Percentiles rank a stretch among this genome's conserved stretches.
phyloP scores from a whole-genome alignment of 2,888 invertebrate species.

The Andrena minutula region DNA sequence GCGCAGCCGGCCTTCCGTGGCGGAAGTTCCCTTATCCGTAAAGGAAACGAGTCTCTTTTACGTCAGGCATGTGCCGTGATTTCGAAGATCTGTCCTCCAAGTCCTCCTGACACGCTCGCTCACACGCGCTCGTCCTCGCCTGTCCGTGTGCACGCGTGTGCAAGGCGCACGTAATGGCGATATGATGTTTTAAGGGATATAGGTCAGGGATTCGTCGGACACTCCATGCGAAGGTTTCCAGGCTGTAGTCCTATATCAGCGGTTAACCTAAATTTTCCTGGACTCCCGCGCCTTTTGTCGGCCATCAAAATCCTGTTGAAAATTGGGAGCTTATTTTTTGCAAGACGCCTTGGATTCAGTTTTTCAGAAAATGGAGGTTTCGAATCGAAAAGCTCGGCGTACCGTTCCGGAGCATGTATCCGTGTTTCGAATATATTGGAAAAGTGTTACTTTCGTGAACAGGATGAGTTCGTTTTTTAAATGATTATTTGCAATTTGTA shows the following conservation, averaged over 20 bases:
- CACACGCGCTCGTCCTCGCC: not conserved
- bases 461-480: too few relatives aligned
- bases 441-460: too few relatives aligned
- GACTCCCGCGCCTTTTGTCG: constrained; percentile 38
- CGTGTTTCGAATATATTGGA: too few relatives aligned
- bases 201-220: constrained; percentile 72
- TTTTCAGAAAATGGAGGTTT: not conserved
- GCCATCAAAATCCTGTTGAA: constrained; percentile 37
- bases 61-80: constrained; percentile 43
- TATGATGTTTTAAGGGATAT: constrained; percentile 73
- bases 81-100: constrained; percentile 39
- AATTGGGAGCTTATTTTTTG: constrained; percentile 25
- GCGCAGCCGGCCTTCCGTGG: constrained; percentile 47
- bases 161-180: constrained; percentile 59
- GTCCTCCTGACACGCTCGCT: not conserved
- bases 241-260: constrained; percentile 55
- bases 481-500: too few relatives aligned
- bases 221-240: constrained; percentile 56
- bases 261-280: constrained; percentile 67
- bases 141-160: constrained; percentile 4
- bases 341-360: constrained; percentile 2
- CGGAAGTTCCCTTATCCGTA: constrained; percentile 61
- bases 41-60: constrained; percentile 61
- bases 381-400: not conserved
- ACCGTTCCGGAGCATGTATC: too few relatives aligned